Base-by-base conservation (phyloP, 35 echinoderm and acorn worm genomes). In the Heliocidaris erythrogramma region DNA sequence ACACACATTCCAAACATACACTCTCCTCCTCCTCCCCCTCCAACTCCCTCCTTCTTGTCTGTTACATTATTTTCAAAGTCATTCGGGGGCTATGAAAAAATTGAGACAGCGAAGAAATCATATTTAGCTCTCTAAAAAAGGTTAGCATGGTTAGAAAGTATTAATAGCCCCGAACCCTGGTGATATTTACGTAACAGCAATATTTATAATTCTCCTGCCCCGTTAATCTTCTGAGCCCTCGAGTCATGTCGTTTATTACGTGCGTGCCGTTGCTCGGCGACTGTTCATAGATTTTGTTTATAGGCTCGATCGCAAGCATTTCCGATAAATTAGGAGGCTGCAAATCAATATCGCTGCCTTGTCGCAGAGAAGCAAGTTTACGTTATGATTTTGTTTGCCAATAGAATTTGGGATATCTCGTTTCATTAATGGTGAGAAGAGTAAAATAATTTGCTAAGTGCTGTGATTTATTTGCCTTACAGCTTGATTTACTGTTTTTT, bases 301-400 rank as follows among this genome's bases (percentile, higher is more conserved):
- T n/a, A 16, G 24, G 47, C 87, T 48, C 12, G 24, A 89, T 47
- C 10, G 47, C 31, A 47, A 89, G 87, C 87, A 89, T 48, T 89
- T 89, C 87, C 47, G 87, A 89, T 89, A 48, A n/a, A 47, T 89
- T 89, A 89, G 87, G 87, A 9, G 47, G 87, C 31, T 47, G 87
- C 24, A 89, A 32, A 89, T 89, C 31, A 89, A 89, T 78, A 78
- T 78, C 18, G 18, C 0, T 78, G 65, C 65, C 65, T 78, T 18
- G 65, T 78, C 6, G 65, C 7, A 78, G 21, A 78, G 65, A 78
- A 78, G 65, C 18, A 7, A 78, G 65, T 78, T n/a, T 4, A 78
- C 27, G 7, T 78, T 78, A 78, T 78, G 65, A 27, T 78, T 27
- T 14, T 78, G 27, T 78, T 78, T 78, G 65, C 65, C 18, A 78